Base-by-base conservation (phyloP, 2,888 invertebrate genomes). In the Teinopalpus imperialis region DNA sequence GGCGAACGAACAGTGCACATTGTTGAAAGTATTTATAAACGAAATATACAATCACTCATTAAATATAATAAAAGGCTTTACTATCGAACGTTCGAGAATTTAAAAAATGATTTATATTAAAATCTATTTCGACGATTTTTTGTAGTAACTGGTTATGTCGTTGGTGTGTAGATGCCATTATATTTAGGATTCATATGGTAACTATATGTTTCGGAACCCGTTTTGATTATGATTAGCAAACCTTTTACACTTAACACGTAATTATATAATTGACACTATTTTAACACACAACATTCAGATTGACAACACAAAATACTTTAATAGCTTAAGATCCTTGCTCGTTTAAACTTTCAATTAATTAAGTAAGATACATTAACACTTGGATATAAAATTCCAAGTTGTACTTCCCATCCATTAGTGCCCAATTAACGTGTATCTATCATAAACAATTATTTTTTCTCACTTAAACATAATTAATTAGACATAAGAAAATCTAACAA, bases 181-280 rank as follows among this genome's bases (percentile, higher is more conserved):
- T 66, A 67, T 72, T 75, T 81, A 85, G 81, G 81, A 81, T 76
- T 75, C 66, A 62, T 69, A 65, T 87, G 87, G 87, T 87, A 87
- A 87, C 87, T 85, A 75, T 74, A 60, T 68, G 80, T 87, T 87
- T 74, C 82, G 63, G 72, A 71, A 87, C 87, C 87, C 87, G 87
- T 86, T 81, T 76, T 51, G 35, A 60, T 16, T 53, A 57, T 61
- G 66, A 64, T 54, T 64, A 70, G 60, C 69, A 74, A 63, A 69
- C 72, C 73, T 69, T 44, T 42, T 8, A 31, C 9, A 26, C 12
- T n/a, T n/a, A n/a, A n/a, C n/a, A n/a, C n/a, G n/a, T n/a, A n/a
- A n/a, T n/a, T n/a, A n/a, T 31, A 32, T 6, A 6, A 12, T 27
- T 27, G 27, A 27, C 27, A 27, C 10, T 27, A 27, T 9, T 26